A percentile compares a stretch with the other conserved stretches of the same genome.
Conservation (phyloP, 2,888 invertebrate genomes). For the Pardosa pseudoannulata region DNA sequence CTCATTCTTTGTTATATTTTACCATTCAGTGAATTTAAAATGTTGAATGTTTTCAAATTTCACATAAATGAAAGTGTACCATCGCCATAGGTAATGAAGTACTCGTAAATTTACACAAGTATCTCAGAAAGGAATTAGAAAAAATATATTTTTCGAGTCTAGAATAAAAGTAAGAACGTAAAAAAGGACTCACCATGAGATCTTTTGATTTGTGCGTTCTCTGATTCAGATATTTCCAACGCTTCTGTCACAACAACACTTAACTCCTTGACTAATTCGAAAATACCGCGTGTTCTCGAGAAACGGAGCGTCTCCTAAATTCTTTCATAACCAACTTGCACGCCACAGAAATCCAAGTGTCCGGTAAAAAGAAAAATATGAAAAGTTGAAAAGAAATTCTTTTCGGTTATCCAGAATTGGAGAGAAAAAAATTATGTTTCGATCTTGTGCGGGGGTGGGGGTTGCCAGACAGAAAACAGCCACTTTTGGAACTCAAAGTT, state of each 20-base stretch:
- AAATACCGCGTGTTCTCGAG: slow-evolving; percentile 29
- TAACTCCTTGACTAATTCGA: slow-evolving; percentile 22
- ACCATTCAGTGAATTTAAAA: too few species aligned
- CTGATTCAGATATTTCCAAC: background rate
- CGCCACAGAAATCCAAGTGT: background rate
- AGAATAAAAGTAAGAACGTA: too few species aligned
- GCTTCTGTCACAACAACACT: slow-evolving; percentile 6
- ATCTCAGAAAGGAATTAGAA: too few species aligned
- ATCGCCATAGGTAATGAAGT: too few species aligned
- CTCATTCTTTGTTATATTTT: too few species aligned
- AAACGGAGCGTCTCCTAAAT: background rate
- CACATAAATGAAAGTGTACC: too few species aligned
- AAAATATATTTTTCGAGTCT: too few species aligned
- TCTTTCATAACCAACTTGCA: slow-evolving; percentile 47
- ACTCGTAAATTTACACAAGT: too few species aligned
- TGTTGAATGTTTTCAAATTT: too few species aligned
- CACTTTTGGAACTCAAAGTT: background rate
- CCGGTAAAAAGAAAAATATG: background rate
- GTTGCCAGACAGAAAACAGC: too few species aligned
- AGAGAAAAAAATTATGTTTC: too few species aligned
- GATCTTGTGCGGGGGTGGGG: background rate
- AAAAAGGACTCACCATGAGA: slow-evolving; percentile 47
- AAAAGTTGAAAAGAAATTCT: background rate
- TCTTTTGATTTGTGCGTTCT: slow-evolving; percentile 9
- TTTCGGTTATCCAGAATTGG: background rate